Evolutionary conservation across 1,140 invertebrate genomes (phyloP).

Genomic region (Heliconius melpomene): DNA sequence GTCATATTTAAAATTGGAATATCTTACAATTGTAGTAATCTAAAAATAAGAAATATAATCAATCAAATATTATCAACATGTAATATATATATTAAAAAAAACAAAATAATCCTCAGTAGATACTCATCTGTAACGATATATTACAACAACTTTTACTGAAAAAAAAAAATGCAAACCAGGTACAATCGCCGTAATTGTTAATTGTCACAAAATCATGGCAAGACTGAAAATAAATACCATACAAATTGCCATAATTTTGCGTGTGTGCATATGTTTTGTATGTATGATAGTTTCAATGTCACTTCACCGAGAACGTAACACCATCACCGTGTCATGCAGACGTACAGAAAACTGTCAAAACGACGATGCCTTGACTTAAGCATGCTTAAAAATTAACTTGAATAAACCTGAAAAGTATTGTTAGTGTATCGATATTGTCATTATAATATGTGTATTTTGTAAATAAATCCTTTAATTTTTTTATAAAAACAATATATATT

Average conservation of each 20-base stretch:
- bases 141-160: not conserved
- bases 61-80: not conserved
- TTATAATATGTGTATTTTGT: not conserved
- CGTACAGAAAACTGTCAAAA: slow-evolving; percentile 34
- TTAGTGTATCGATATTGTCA: not conserved
- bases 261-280: slow-evolving; percentile 14
- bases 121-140: not conserved
- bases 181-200: slow-evolving; percentile 43
- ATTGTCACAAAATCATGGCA: slow-evolving; percentile 37
- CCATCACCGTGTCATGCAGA: slow-evolving; percentile 50
- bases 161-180: slow-evolving; percentile 16
- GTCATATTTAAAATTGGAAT: too few relatives aligned
- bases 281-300: slow-evolving; percentile 34
- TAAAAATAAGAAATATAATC: not conserved
- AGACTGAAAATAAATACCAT: slow-evolving; percentile 11
- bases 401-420: not conserved
- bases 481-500: not conserved
- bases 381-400: slow-evolving; percentile 16
- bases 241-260: slow-evolving; percentile 41
- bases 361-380: slow-evolving; percentile 25
- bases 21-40: too few relatives aligned
- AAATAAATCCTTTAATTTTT: not conserved
- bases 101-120: too few relatives aligned
- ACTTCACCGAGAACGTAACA: slow-evolving; percentile 36
- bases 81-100: not conserved